Evolutionary conservation across 2,113 vertebrate genomes (phyloP), one percentile per base, ranked within the genome.

Genomic region (Parotia lawesii): DNA sequence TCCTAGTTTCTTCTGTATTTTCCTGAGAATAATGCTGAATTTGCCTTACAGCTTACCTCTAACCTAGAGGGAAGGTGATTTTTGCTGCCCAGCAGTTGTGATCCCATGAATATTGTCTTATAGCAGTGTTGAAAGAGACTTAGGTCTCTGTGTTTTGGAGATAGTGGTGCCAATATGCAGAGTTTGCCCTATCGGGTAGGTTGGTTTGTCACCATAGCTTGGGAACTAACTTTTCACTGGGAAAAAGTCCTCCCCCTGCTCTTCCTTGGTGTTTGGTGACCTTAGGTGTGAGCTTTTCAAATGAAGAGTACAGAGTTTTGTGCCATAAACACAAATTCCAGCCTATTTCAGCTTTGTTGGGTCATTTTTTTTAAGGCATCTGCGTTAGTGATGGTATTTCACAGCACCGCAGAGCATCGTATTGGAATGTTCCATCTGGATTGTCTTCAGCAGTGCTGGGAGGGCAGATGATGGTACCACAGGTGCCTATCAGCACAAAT

Each of bases 381-480:
- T 38, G 24, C 14, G 1, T 58, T 33, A 19, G 22, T 67, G 61
- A 7, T 19, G 9, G 17, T 27, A 12, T 71, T 93, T 86, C 27
- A 27, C 44, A 77, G 22, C 33, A 66, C 20, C 11, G 5, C 40
- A 42, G 60, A 37, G 38, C 25, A 12, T 35, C 12, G 3, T 10
- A 11, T 20, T 65, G 56, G 38, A 62, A 66, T 28, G 29, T 40
- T 51, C 31, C 10, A 31, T 21, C n/a, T 85, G 65, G 44, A 7
- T n/a, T 76, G 7, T 73, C 31, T 37, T 71, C 33, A 54, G n/a
- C 57, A 33, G 2, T 0, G 0, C 23, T 77, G 25, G 24, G 29
- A 89, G 19, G 15, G 48, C 61, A 72, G 53, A n/a, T n/a, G n/a
- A 23, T 81, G 47, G n/a, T 75, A 40, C 31, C 37, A 18, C 18